Base-by-base conservation (phyloP, 1,140 invertebrate genomes). In the Lysiphlebus fabarum region DNA sequence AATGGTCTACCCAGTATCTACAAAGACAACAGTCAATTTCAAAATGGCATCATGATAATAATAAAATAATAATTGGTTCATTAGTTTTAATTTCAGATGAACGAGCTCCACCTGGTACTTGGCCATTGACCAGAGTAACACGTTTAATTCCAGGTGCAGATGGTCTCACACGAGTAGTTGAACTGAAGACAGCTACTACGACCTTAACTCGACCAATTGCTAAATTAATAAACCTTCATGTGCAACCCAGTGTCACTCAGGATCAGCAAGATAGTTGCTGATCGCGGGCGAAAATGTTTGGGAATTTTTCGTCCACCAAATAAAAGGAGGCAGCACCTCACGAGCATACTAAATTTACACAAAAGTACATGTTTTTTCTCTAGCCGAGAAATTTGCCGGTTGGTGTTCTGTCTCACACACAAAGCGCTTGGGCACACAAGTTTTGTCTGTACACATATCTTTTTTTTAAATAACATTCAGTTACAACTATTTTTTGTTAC, bases 91-190 rank as follows among this genome's bases (percentile, higher is more conserved):
- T 62, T n/a, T 42, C 36, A 0, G 40, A 59, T 36, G 53, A 51
- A 9, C 33, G 12, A 9, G 37, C 44, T 2, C 57, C 57, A 36
- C 61, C 64, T 9, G 2, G 6, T 2, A 59, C 61, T 33, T 65
- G 65, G 61, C 48, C 57, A 2, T 47, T 65, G 1, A 63, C 56
- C 3, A 54, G 62, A 6, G 45, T 64, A 1, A 50, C 43, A 1
- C 17, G 53, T 7, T 4, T 54, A 4, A 61, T 64, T 50, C 62
- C 65, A 10, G 65, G 64, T 4, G 1, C 5, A 1, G 62, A 64
- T 38, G 48, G 53, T n/a, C 58, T 61, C 34, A 56, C 42, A n/a
- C 53, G 62, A 10, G 53, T 63, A 1, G 57, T 63, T 7, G 59
- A 53, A 11, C 17, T 63, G 7, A 54, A 54, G 37, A 61, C 55